Evolutionary conservation across 2,888 invertebrate genomes (phyloP).

Genomic region (Drosophila koepferae): DNA sequence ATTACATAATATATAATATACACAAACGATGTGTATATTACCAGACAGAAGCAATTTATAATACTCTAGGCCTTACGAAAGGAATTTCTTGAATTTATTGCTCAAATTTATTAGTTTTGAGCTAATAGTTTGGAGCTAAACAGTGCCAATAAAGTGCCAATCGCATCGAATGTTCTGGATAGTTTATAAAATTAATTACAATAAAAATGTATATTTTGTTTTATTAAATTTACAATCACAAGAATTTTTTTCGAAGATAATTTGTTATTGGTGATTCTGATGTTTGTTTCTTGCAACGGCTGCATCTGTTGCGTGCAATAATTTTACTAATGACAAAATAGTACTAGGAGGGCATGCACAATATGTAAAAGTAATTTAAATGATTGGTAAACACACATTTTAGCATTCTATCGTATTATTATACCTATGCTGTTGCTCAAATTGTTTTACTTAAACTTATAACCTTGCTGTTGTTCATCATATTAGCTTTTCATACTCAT

Average conservation of each 20-base stretch:
- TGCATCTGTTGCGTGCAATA: constrained; percentile 61
- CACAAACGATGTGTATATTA: constrained; percentile 26
- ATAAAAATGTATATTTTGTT: constrained; percentile 60
- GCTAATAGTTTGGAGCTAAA: constrained; percentile 21
- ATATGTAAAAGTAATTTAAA: constrained; percentile 46
- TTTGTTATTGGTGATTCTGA: constrained; percentile 51
- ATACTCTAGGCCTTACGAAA: constrained; percentile 52
- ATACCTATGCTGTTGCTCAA: constrained; percentile 68
- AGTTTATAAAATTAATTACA: constrained; percentile 63
- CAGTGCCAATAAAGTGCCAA: constrained; percentile 39
- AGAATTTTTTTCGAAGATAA: constrained; percentile 60
- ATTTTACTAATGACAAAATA: constrained; percentile 74
- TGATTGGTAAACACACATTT: constrained; percentile 58
- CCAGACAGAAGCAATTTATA: constrained; percentile 50
- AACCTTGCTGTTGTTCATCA: constrained; percentile 45
- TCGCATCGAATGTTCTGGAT: constrained; percentile 38
- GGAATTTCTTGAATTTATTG: constrained; percentile 35
- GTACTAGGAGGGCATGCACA: constrained; percentile 63
- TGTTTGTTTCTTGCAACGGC: constrained; percentile 46
- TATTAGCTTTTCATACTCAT: constrained; percentile 60
- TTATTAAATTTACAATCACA: constrained; percentile 80
- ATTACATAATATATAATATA: constrained; percentile 44
- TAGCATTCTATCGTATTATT: constrained; percentile 58
- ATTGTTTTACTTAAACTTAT: constrained; percentile 72
- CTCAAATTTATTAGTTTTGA: constrained; percentile 38